A percentile compares a stretch with the other conserved stretches of the same genome.
phyloP scores from a whole-genome alignment of 2,113 vertebrate species.

The Anas platyrhynchos region DNA sequence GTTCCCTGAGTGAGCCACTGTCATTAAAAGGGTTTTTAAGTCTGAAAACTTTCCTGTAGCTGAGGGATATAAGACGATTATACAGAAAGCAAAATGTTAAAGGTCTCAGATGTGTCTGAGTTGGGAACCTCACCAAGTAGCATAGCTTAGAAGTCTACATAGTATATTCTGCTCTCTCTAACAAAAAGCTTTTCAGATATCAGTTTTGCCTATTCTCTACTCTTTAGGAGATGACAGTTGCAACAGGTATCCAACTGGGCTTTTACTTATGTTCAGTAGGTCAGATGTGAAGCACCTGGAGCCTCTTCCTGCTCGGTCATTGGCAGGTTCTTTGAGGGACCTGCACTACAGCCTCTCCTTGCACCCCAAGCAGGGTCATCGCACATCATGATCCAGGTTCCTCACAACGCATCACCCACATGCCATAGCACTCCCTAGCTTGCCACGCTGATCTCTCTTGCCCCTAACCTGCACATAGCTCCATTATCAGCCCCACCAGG shows the following conservation, averaged over 20 bases:
- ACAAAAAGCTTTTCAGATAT: neutral
- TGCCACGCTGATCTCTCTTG: accelerated
- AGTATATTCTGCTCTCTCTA: neutral
- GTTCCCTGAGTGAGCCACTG: neutral
- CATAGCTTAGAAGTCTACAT: neutral
- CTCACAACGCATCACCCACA: neutral
- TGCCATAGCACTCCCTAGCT: neutral
- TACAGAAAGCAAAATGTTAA: neutral
- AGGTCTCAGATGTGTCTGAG: neutral
- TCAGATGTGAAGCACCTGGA: neutral
- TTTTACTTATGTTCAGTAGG: neutral
- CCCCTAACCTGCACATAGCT: no score
- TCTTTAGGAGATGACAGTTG: neutral
- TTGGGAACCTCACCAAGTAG: neutral
- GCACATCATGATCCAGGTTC: no score
- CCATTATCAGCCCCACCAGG: no score
- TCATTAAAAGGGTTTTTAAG: neutral
- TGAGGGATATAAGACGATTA: neutral
- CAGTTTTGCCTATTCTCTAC: neutral
- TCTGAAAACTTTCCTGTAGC: neutral
- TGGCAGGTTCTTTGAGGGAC: accelerated
- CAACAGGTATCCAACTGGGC: neutral
- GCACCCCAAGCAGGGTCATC: accelerated
- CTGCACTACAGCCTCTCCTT: accelerated
- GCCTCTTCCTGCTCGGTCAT: neutral